phyloP scores from a whole-genome alignment of 23 tunicate genomes.

The Trididemnum miniatum region DNA sequence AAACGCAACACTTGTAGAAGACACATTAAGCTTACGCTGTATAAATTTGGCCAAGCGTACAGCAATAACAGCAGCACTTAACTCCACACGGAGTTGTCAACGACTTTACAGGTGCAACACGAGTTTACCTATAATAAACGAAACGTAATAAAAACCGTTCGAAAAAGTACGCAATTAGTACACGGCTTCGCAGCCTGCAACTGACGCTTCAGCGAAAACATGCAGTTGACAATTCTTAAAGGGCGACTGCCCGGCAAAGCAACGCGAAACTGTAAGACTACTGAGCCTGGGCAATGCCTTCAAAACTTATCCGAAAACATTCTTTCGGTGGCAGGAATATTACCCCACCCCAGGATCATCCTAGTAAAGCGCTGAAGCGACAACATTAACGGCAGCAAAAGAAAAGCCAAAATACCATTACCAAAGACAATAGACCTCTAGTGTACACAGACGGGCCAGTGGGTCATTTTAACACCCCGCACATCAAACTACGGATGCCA shows the following conservation, averaged over 20 bases:
- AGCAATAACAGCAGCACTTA: slow-evolving; percentile 18
- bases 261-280: background rate
- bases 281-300: background rate
- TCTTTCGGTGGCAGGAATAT: slow-evolving; percentile 6
- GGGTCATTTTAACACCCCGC: background rate
- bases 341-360: background rate
- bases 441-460: background rate
- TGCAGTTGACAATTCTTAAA: background rate
- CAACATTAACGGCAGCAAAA: background rate
- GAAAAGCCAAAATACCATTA: background rate
- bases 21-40: background rate
- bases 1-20: background rate
- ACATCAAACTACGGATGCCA: slow-evolving; percentile 4
- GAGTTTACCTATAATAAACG: slow-evolving; percentile 18
- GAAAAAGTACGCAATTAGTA: slow-evolving; percentile 4
- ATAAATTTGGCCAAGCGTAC: slow-evolving; percentile 12
- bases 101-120: slow-evolving; percentile 8
- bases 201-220: slow-evolving; percentile 11
- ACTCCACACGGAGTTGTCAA: background rate
- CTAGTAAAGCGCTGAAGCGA: slow-evolving; percentile 11
- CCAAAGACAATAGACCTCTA: background rate
- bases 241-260: background rate
- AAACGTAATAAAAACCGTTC: background rate
- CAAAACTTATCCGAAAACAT: background rate
- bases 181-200: background rate